Conservation (phyloP, 2,888 invertebrate species). For the Sipha maydis region DNA sequence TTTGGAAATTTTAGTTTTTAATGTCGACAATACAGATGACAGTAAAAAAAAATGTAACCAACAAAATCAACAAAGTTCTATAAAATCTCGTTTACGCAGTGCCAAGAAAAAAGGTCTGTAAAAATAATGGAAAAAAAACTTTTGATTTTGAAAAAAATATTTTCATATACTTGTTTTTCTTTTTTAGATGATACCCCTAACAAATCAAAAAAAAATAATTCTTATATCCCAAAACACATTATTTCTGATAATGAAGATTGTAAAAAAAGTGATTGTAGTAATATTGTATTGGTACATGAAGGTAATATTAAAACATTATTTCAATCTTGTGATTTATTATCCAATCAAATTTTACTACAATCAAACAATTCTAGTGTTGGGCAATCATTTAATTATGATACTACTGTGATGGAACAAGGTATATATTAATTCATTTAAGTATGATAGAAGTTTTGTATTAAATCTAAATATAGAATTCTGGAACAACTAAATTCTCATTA, state of each 20-base stretch:
- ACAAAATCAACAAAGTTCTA: background rate
- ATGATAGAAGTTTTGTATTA: background rate
- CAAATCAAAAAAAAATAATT: conserved; percentile 42
- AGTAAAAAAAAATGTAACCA: background rate
- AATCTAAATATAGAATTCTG: background rate
- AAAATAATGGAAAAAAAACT: background rate
- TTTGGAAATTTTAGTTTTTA: conserved; percentile 52
- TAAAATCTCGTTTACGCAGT: conserved; percentile 56
- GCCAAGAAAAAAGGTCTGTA: conserved; percentile 40
- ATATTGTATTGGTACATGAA: conserved; percentile 33
- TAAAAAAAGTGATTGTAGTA: background rate
- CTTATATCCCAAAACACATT: background rate
- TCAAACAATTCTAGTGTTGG: background rate
- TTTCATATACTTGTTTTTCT: background rate
- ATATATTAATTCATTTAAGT: background rate
- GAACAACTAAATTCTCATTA: background rate
- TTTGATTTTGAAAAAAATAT: background rate
- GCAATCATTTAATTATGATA: background rate
- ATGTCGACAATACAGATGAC: conserved; percentile 35
- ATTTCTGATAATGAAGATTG: conserved; percentile 7
- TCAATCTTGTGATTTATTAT: conserved; percentile 8
- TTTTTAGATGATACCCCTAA: conserved; percentile 10
- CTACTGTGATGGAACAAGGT: background rate
- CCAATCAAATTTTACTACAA: conserved; percentile 33
- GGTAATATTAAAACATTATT: conserved; percentile 18